Conservation (phyloP, 1,140 invertebrate genomes). For the Parapsyche elsis region DNA sequence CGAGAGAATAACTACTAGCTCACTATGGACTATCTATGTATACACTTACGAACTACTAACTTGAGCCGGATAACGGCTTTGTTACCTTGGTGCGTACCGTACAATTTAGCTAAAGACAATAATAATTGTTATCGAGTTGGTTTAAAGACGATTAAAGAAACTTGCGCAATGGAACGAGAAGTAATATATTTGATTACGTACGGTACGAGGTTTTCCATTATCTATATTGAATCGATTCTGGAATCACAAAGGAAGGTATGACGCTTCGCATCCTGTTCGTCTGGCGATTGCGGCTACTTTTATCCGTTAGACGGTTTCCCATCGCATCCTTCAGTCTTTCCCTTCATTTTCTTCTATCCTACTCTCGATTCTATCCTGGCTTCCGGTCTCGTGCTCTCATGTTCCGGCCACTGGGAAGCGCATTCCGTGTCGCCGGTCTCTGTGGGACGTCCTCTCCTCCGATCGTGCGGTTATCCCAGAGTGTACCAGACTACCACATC, state of each 20-base stretch:
- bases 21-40: background rate
- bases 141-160: too few species aligned
- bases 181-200: too few species aligned
- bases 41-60: background rate
- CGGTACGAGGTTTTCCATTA: background rate
- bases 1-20: background rate
- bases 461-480: conserved; percentile 16
- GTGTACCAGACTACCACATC: background rate
- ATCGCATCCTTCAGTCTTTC: too few species aligned
- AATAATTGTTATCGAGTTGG: background rate
- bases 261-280: background rate
- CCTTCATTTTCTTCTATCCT: too few species aligned
- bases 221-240: background rate
- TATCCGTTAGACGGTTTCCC: too few species aligned
- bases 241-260: background rate
- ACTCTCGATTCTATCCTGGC: too few species aligned
- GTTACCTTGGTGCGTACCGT: background rate
- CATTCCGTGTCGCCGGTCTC: conserved; percentile 16
- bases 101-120: conserved; percentile 4
- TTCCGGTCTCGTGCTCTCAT: background rate
- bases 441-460: background rate
- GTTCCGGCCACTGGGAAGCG: background rate
- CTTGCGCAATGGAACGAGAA: too few species aligned
- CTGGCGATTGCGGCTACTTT: conserved; percentile 36
- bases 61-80: background rate